Conservation (phyloP, 2,797 vertebrate genomes). For the Xenentodon cancila region DNA sequence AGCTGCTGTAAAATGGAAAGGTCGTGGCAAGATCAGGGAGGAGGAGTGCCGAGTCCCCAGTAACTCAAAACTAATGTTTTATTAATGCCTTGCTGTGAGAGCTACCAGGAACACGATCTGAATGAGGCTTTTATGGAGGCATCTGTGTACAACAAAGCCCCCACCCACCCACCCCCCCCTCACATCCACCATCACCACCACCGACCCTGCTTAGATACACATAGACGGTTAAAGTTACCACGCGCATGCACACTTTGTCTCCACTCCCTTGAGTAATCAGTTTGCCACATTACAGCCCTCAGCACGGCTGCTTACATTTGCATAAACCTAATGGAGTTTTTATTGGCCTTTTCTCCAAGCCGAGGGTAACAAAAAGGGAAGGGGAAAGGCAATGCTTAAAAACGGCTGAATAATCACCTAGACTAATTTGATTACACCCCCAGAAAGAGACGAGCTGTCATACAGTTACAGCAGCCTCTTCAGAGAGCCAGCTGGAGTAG, state of each 20-base stretch:
- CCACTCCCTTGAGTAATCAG: constrained; percentile 77
- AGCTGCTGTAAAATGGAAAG: constrained; percentile 78
- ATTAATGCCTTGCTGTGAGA: constrained; percentile 83
- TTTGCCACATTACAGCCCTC: constrained; percentile 67
- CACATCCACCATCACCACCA: constrained; percentile 8
- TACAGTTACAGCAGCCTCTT: constrained; percentile 60
- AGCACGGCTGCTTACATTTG: constrained; percentile 69
- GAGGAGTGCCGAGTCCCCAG: constrained; percentile 63
- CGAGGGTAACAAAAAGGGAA: constrained; percentile 59
- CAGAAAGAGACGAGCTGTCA: constrained; percentile 68
- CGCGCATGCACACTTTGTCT: constrained; percentile 62
- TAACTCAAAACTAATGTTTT: constrained; percentile 86
- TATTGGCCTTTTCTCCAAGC: constrained; percentile 73
- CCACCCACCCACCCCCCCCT: no score
- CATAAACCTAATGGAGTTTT: constrained; percentile 83
- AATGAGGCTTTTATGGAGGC: constrained; percentile 81
- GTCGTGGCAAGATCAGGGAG: constrained; percentile 60
- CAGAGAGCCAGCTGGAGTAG: constrained; percentile 59
- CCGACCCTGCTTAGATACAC: constrained; percentile 16
- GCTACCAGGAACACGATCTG: constrained; percentile 74
- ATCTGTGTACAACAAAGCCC: constrained; percentile 75
- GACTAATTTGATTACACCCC: constrained; percentile 77
- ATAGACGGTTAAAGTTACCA: constrained; percentile 45
- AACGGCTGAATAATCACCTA: constrained; percentile 75
- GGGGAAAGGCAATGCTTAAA: constrained; percentile 52